These are phyloP conservation scores for Acleris laterana DNA, from an alignment of 2,888 invertebrate genomes.

Conservation along the genomic window DNA sequence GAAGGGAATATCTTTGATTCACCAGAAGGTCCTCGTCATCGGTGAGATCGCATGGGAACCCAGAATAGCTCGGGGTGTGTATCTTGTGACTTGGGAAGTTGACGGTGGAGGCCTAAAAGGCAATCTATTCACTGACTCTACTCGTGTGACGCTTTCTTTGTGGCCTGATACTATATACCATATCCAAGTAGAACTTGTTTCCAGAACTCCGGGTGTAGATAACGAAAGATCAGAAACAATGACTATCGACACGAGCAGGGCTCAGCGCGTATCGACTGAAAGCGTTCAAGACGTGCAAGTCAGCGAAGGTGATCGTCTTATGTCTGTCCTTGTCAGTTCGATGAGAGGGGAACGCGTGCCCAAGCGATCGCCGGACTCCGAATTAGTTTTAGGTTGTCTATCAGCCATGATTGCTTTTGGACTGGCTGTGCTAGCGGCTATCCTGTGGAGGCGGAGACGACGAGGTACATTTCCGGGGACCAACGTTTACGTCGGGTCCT, in stretches of 20 bases:
- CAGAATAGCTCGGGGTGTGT: conserved; percentile 87
- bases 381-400: conserved; percentile 84
- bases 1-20: conserved; percentile 88
- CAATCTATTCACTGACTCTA: conserved; percentile 92
- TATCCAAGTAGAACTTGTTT: conserved; percentile 89
- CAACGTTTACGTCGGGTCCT: conserved; percentile 85
- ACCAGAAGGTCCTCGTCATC: conserved; percentile 88
- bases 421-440: conserved; percentile 78
- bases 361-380: conserved; percentile 81
- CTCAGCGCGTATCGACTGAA: conserved; percentile 86
- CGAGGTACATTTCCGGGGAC: conserved; percentile 83
- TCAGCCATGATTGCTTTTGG: conserved; percentile 83
- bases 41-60: conserved; percentile 90
- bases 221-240: conserved; percentile 87
- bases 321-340: conserved; percentile 86
- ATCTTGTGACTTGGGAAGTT: conserved; percentile 93
- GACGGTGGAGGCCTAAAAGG: conserved; percentile 92
- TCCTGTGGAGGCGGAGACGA: conserved; percentile 84
- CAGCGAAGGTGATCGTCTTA: conserved; percentile 83
- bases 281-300: conserved; percentile 86
- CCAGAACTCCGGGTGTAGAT: conserved; percentile 85
- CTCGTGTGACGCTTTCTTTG: conserved; percentile 90
- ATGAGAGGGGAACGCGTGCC: conserved; percentile 85
- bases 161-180: conserved; percentile 93
- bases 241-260: conserved; percentile 86